Conservation (phyloP, 2,113 vertebrate species). For the Desmodus rotundus region DNA sequence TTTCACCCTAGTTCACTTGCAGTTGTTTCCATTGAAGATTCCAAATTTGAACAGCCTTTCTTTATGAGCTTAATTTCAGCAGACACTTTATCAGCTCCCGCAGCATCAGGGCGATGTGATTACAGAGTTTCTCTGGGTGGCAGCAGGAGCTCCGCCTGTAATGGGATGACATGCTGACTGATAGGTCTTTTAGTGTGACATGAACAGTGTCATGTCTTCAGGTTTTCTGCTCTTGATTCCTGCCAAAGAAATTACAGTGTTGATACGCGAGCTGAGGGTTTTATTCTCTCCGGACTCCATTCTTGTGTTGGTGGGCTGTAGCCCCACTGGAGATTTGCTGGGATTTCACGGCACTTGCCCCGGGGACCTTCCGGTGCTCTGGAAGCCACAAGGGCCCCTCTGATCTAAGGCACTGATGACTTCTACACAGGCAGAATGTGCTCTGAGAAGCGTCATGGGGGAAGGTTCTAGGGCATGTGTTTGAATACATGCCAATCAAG, state of each 20-base stretch:
- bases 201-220: neutral
- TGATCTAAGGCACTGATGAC: neutral
- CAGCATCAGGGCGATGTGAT: neutral
- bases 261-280: neutral
- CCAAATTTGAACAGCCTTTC: neutral
- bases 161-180: neutral
- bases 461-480: neutral
- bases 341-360: neutral
- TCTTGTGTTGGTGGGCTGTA: neutral
- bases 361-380: neutral
- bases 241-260: neutral
- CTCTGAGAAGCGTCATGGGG: neutral
- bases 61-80: neutral
- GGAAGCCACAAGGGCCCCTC: neutral
- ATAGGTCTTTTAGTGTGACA: neutral
- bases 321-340: neutral
- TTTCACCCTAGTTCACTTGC: neutral
- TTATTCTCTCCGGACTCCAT: neutral
- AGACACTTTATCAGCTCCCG: neutral
- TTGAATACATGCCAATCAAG: neutral
- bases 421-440: neutral
- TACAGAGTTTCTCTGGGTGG: neutral
- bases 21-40: neutral
- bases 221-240: conserved; percentile 4
- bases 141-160: neutral